A percentile compares a stretch with the other conserved stretches of the same genome.
Conservation (phyloP, 2,113 vertebrate species). For the Scopus umbretta region DNA sequence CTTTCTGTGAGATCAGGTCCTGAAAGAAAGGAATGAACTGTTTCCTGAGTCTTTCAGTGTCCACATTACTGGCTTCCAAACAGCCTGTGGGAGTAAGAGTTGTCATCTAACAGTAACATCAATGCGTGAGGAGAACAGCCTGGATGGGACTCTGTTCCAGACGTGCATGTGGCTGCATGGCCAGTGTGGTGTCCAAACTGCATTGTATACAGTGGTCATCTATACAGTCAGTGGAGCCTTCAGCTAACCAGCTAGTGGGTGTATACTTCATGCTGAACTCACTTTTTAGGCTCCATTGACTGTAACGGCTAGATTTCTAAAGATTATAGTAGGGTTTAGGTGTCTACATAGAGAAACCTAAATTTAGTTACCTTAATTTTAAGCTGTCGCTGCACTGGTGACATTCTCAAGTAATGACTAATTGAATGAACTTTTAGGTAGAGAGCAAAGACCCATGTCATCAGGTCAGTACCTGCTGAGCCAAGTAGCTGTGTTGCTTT, state of each 20-base stretch:
- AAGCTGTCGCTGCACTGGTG: background rate
- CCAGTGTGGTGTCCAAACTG: background rate
- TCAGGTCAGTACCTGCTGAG: background rate
- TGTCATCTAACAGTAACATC: no score
- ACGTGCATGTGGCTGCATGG: background rate
- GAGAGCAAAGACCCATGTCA: background rate
- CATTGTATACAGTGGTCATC: accelerated
- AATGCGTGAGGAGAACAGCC: background rate
- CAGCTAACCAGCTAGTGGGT: background rate
- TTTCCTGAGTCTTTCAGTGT: background rate
- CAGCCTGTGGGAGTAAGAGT: background rate
- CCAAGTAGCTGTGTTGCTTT: background rate
- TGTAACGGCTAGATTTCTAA: background rate
- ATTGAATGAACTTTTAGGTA: background rate
- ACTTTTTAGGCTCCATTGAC: background rate
- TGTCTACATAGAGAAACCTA: background rate
- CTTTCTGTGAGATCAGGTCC: background rate
- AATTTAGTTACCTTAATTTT: background rate
- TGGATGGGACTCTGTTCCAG: background rate
- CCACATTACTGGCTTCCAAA: background rate
- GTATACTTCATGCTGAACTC: background rate
- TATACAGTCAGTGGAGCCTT: background rate
- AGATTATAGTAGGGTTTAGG: background rate
- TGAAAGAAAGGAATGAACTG: background rate
- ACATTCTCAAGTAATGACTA: background rate